Conservation (phyloP, 2,888 invertebrate genomes). For the Phortica okadai region DNA sequence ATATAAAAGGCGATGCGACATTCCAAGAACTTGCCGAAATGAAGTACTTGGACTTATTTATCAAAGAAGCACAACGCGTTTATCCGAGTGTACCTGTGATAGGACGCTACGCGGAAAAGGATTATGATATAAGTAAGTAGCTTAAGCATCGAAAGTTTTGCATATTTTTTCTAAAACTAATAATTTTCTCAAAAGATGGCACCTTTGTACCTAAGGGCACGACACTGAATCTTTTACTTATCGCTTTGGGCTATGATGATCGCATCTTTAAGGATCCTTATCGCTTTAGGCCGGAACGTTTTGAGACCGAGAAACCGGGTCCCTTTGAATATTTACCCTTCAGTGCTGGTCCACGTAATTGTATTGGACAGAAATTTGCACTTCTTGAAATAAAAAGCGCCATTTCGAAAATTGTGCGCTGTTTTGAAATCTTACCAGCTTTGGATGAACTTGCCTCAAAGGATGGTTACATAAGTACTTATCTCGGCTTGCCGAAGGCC, state of each 20-base stretch:
- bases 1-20: slow-evolving; percentile 62
- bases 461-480: slow-evolving; percentile 61
- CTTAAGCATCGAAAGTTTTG: background rate
- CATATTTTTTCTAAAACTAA: background rate
- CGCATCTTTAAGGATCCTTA: slow-evolving; percentile 69
- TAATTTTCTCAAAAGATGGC: slow-evolving; percentile 63
- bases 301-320: slow-evolving; percentile 73
- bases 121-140: slow-evolving; percentile 66
- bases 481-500: slow-evolving; percentile 49
- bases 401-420: slow-evolving; percentile 78
- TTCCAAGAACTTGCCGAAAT: slow-evolving; percentile 69
- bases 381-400: slow-evolving; percentile 79
- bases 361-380: slow-evolving; percentile 78
- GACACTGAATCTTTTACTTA: slow-evolving; percentile 60
- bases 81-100: slow-evolving; percentile 74
- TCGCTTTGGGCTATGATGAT: slow-evolving; percentile 70
- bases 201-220: slow-evolving; percentile 62
- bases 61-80: slow-evolving; percentile 71
- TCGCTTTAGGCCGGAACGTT: slow-evolving; percentile 78
- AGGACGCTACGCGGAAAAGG: slow-evolving; percentile 61
- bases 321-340: slow-evolving; percentile 80
- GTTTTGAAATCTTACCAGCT: slow-evolving; percentile 75
- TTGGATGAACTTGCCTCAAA: slow-evolving; percentile 63
- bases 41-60: slow-evolving; percentile 73
- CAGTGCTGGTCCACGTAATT: slow-evolving; percentile 82